phyloP scores from a whole-genome alignment of 2,113 vertebrate genomes.

The Thomomys bottae region DNA sequence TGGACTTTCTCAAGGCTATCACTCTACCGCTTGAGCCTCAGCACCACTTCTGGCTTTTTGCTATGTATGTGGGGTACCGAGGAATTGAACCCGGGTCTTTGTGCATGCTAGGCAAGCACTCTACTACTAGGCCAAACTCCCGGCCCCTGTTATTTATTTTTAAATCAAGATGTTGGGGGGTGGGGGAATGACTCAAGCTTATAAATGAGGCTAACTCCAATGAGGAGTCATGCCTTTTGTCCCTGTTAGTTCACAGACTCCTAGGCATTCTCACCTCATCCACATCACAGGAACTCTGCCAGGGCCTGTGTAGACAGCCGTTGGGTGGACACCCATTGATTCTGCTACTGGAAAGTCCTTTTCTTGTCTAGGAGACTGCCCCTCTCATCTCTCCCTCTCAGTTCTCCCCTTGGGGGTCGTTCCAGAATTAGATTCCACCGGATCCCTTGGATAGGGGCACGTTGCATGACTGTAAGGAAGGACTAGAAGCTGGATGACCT shows the following conservation, averaged over 20 bases:
- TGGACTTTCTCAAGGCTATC: no score
- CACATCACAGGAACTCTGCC: background rate
- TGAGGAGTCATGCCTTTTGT: background rate
- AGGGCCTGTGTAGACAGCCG: background rate
- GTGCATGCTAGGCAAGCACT: no score
- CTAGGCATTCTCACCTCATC: background rate
- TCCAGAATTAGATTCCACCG: background rate
- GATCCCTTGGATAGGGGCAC: background rate
- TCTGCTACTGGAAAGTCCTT: background rate
- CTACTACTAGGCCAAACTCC: no score
- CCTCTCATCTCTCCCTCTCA: background rate
- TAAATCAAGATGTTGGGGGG: background rate
- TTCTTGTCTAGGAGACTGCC: background rate
- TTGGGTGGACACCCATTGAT: no score
- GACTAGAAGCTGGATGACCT: background rate
- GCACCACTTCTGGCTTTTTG: no score
- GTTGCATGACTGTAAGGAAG: background rate
- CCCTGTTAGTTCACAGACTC: background rate
- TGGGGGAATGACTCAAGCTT: no score
- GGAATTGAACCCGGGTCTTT: no score
- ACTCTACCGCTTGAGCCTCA: no score
- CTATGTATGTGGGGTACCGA: no score
- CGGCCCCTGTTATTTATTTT: background rate
- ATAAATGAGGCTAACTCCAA: background rate
- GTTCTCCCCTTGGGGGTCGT: background rate